Evolutionary conservation across 2,113 vertebrate species (phyloP).

Genomic region (Phasianus colchicus): DNA sequence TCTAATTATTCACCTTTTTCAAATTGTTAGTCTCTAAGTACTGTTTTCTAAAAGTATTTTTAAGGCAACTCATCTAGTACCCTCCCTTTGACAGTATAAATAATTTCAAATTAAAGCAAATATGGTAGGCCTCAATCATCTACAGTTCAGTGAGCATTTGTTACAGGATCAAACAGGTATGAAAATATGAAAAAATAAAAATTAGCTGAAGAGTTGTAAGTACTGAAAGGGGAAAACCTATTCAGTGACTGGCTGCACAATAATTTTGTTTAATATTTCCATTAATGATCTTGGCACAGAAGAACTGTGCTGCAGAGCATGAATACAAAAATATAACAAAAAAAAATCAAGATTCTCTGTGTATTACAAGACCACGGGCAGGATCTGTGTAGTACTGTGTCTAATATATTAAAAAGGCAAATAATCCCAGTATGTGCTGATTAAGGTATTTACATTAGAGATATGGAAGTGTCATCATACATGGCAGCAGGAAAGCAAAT

Average conservation of each 20-base stretch:
- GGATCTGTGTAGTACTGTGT: not conserved
- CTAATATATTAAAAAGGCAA: not conserved
- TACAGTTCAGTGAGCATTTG: not conserved
- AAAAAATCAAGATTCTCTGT: not conserved
- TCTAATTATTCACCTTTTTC: not conserved
- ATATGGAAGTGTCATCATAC: not conserved
- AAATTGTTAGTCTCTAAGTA: not conserved
- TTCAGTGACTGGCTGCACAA: not conserved
- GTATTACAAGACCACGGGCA: not conserved
- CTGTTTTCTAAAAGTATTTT: not conserved
- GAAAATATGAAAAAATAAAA: not conserved
- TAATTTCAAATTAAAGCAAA: not conserved
- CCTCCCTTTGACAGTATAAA: not conserved
- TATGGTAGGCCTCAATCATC: not conserved
- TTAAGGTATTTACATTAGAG: not conserved
- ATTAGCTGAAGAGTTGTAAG: not conserved
- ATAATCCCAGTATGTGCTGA: not conserved
- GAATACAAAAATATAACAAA: not conserved
- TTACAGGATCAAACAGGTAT: not conserved
- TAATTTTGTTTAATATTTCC: not conserved
- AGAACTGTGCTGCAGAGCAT: not conserved
- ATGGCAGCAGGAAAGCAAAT: not conserved
- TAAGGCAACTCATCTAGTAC: not conserved
- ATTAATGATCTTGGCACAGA: not conserved
- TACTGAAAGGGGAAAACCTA: not conserved